Base-by-base conservation (phyloP, 2,888 invertebrate genomes). In the Apamea sordens region DNA sequence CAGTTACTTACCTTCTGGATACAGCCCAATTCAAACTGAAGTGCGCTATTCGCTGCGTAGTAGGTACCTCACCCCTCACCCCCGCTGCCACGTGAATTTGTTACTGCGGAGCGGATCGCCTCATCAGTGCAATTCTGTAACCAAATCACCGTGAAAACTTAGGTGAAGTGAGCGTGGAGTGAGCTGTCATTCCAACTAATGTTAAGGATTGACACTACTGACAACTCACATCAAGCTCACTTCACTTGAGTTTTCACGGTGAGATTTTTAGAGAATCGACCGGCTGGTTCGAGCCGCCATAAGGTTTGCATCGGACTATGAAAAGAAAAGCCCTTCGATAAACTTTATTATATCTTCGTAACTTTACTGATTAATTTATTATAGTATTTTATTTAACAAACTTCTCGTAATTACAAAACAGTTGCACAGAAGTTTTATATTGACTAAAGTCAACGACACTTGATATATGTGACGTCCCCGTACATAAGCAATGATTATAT, bases 401-500 rank as follows among this genome's bases (percentile, higher is more conserved):
- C 32, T 47, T 73, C 36, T 64, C 41, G 36, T 68, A 53, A 71
- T 67, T 82, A 67, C 53, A 61, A 76, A 56, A 76, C 36, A 68
- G 5, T 15, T 56, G 53, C 36, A 68, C 61, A 67, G 56, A 47
- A 32, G 24, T 41, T 41, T 0, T 15, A 53, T 78, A 13, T 1
- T 24, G 2, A 65, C 15, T 2, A 15, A 69, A 44, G 63, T 50
- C 41, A 70, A 56, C 11, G 24, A 36, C n/a, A 50, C 10, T n/a
- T 2, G 47, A 28, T 18, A n/a, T 15, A 59, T 50, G 24, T 70
- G 32, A 50, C 69, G 18, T 75, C 47, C 63, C 3, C 1, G 15
- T 56, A 56, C 28, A 47, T 36, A 73, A 61, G 21, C 15, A 73
- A 65, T 50, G 41, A 63, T 77, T 41, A 32, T 32, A 32, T 1